Evolutionary conservation across 2,113 vertebrate species (phyloP).

Genomic region (Bolborhynchus lineola): DNA sequence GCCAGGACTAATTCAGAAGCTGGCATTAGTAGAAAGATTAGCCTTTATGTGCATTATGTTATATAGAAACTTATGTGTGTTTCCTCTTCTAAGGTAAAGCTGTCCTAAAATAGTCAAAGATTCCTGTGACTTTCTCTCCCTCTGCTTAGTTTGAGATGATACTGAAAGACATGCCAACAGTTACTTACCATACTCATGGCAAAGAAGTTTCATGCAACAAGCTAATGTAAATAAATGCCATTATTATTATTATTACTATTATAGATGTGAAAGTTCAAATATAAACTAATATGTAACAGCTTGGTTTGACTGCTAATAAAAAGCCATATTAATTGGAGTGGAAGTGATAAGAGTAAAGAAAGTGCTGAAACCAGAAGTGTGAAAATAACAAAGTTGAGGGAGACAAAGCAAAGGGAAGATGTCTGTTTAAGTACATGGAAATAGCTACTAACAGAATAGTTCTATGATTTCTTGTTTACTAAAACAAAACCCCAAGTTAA

Average conservation of each 20-base stretch:
- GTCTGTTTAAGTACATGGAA: not conserved
- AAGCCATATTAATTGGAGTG: not conserved
- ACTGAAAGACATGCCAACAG: not conserved
- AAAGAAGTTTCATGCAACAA: not conserved
- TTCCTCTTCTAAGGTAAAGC: not conserved
- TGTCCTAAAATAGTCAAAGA: not conserved
- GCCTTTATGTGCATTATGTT: not conserved
- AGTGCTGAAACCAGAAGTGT: not conserved
- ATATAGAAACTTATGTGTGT: not conserved
- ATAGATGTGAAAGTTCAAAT: not conserved
- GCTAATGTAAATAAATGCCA: not conserved
- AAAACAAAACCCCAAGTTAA: not conserved
- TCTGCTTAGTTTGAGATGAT: not conserved
- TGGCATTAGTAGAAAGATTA: not conserved
- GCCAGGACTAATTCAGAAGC: not conserved
- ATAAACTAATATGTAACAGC: not conserved
- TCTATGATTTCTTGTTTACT: not conserved
- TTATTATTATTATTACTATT: not conserved
- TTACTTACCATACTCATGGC: not conserved
- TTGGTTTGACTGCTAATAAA: not conserved
- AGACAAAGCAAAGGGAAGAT: not conserved
- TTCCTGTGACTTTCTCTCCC: not conserved
- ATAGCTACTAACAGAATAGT: not conserved
- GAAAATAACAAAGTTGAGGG: not conserved
- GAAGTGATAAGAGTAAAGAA: not conserved